Conservation (phyloP, 2,888 invertebrate genomes). For the Smittia aterrima region DNA sequence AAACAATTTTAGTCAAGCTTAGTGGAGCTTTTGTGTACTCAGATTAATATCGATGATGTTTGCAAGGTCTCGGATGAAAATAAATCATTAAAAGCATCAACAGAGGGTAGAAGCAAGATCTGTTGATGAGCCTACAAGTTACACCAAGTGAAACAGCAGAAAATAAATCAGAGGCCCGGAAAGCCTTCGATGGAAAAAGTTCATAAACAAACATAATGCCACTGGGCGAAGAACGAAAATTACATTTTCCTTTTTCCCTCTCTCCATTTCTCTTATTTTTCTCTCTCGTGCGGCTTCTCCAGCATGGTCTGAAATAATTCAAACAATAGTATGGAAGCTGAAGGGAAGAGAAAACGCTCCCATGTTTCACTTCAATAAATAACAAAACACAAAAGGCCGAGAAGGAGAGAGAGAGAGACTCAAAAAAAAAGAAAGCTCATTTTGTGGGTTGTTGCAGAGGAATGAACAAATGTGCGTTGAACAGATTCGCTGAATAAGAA, state of each 20-base stretch:
- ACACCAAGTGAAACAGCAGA: background rate
- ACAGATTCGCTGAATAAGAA: background rate
- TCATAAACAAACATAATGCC: background rate
- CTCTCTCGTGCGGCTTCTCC: background rate
- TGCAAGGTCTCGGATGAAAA: too few relatives aligned
- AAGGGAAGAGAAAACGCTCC: background rate
- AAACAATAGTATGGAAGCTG: background rate
- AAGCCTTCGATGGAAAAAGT: background rate
- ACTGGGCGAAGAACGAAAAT: background rate
- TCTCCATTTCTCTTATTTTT: background rate
- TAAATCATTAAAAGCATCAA: too few relatives aligned
- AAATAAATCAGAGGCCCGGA: background rate
- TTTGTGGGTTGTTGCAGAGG: background rate
- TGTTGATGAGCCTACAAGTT: background rate
- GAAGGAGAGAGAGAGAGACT: too few relatives aligned
- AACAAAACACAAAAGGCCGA: background rate
- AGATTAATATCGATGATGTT: too few relatives aligned
- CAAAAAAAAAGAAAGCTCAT: background rate
- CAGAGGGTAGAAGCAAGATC: too few relatives aligned
- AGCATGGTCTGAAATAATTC: background rate
- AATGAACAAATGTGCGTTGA: background rate
- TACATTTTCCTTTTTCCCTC: background rate
- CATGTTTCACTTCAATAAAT: slow-evolving; percentile 11
- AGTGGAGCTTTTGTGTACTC: too few relatives aligned
- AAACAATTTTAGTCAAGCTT: too few relatives aligned